phyloP scores from a whole-genome alignment of 1,140 invertebrate species.

The Venustaconcha ellipsiformis region DNA sequence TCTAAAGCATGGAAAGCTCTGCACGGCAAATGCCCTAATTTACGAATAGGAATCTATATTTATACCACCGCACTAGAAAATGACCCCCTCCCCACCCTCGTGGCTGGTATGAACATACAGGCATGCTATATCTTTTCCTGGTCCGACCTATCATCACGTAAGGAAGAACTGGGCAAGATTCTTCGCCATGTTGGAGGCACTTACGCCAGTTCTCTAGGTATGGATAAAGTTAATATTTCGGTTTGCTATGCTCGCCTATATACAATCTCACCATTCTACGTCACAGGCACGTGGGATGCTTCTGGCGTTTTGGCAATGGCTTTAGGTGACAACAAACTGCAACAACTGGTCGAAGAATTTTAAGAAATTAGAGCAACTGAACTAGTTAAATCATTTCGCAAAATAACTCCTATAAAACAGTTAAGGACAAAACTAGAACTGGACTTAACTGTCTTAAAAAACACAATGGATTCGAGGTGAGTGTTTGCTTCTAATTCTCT shows the following conservation, averaged over 20 bases:
- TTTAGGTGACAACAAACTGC: no score
- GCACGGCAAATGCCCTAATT: conserved; percentile 8
- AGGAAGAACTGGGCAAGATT: conserved; percentile 19
- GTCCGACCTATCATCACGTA: conserved; percentile 15
- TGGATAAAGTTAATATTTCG: neutral
- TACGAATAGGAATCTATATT: conserved; percentile 31
- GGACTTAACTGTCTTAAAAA: no score
- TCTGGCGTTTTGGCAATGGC: no score
- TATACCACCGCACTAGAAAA: conserved; percentile 36
- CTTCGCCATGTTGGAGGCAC: conserved; percentile 30
- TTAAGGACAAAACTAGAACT: no score
- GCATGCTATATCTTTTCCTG: conserved; percentile 37
- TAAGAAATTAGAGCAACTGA: no score
- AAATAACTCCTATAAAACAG: no score
- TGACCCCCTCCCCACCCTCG: conserved; percentile 24
- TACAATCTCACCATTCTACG: neutral
- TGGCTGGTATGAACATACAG: conserved; percentile 30
- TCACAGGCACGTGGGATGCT: no score
- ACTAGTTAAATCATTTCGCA: no score
- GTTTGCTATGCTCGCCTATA: neutral
- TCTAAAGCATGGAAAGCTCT: conserved; percentile 35
- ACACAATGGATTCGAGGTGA: no score
- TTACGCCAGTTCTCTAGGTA: conserved; percentile 30
- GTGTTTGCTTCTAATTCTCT: no score
- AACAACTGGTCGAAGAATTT: no score